Evolutionary conservation across 1,140 invertebrate genomes (phyloP).

Genomic region (Drosophila santomea): DNA sequence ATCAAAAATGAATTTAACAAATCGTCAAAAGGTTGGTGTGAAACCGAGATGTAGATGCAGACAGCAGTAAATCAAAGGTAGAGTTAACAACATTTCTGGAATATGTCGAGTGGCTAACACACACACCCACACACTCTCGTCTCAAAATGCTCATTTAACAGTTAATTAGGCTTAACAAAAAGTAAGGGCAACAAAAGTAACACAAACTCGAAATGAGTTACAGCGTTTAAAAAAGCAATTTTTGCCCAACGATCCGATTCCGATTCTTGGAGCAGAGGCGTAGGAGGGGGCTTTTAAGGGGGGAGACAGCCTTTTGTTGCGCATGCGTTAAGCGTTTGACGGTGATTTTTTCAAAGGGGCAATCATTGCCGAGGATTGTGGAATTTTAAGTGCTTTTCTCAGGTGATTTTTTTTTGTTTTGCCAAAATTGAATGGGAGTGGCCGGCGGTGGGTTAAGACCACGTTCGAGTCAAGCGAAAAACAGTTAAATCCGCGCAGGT

Average conservation of each 20-base stretch:
- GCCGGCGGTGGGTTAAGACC: neutral
- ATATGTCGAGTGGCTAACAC: conserved; percentile 24
- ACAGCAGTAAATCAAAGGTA: conserved; percentile 21
- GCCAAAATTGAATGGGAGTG: conserved; percentile 16
- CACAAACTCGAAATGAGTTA: conserved; percentile 25
- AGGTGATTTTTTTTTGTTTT: conserved; percentile 30
- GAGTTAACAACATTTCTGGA: conserved; percentile 14
- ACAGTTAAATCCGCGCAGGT: conserved; percentile 44
- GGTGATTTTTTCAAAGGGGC: conserved; percentile 21
- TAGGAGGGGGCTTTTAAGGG: neutral
- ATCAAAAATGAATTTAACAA: neutral
- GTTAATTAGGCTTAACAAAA: conserved; percentile 29
- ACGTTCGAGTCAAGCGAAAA: conserved; percentile 25
- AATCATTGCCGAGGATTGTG: conserved; percentile 9
- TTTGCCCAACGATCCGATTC: conserved; percentile 45
- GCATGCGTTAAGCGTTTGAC: conserved; percentile 68
- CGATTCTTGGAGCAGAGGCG: conserved; percentile 13
- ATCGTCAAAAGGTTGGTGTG: neutral
- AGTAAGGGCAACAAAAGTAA: conserved; percentile 1
- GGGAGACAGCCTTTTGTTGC: conserved; percentile 55
- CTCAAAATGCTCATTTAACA: conserved; percentile 34
- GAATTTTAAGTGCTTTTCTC: conserved; percentile 58
- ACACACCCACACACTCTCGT: neutral
- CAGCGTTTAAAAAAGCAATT: conserved; percentile 46
- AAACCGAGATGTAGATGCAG: conserved; percentile 2